These are phyloP conservation scores for Xyrauchen texanus DNA, from an alignment of 2,113 vertebrate genomes.

Conservation along the genomic window DNA sequence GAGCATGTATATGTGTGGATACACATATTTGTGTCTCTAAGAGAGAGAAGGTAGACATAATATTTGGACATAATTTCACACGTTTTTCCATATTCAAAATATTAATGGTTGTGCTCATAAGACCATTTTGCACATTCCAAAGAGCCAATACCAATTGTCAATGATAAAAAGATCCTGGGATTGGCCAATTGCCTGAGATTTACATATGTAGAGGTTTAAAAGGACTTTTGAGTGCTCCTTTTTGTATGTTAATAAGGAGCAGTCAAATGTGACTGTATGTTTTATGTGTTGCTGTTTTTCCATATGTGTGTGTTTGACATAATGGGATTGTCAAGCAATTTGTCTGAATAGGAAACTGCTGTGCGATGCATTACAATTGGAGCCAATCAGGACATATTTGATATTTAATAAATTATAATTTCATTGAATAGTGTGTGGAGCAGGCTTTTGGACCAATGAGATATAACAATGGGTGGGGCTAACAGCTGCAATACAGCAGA, in stretches of 20 bases:
- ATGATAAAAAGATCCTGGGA: background rate
- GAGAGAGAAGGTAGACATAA: no score
- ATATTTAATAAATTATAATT: no score
- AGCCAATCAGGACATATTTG: no score
- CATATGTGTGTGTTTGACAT: no score
- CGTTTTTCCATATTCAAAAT: background rate
- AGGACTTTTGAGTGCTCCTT: background rate
- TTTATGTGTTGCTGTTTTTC: background rate
- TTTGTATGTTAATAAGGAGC: background rate
- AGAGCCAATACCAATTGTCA: background rate
- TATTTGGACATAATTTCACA: no score
- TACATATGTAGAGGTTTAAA: background rate
- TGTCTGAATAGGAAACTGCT: no score
- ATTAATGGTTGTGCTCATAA: background rate
- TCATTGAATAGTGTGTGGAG: no score
- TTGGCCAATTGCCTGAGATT: conserved; percentile 15
- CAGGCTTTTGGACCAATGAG: no score
- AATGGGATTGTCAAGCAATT: no score
- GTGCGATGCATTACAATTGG: no score
- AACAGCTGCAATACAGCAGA: no score
- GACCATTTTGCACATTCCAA: background rate
- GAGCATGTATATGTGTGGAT: conserved; percentile 36
- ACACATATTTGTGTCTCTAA: conserved; percentile 12
- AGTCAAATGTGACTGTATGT: background rate
- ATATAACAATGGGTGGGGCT: no score